phyloP scores from a whole-genome alignment of 2,113 vertebrate genomes.

The Asarcornis scutulata region DNA sequence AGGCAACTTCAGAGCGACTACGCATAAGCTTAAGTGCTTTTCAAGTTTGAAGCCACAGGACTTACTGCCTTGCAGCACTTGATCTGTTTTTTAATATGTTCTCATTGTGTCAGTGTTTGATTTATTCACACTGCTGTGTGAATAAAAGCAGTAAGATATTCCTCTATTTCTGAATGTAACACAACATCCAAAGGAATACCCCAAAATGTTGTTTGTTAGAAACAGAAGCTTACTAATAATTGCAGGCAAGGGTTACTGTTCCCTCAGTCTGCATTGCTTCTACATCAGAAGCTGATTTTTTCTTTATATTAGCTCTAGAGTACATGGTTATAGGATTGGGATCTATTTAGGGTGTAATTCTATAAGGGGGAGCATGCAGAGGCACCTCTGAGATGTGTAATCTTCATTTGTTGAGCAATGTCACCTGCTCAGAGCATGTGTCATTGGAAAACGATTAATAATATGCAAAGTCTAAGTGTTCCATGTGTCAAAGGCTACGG shows the following conservation, averaged over 20 bases:
- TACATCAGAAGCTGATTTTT: background rate
- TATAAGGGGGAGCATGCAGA: background rate
- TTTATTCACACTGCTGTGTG: background rate
- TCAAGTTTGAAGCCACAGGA: background rate
- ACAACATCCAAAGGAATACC: background rate
- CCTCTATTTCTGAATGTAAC: background rate
- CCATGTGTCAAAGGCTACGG: background rate
- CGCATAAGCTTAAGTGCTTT: background rate
- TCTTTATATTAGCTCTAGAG: background rate
- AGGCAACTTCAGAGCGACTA: background rate
- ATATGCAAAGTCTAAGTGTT: background rate
- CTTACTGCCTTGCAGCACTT: background rate
- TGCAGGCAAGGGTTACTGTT: background rate
- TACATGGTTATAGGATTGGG: background rate
- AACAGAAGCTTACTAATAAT: background rate
- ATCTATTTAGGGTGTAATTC: background rate
- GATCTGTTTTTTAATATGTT: background rate
- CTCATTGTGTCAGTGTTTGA: background rate
- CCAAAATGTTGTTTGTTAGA: background rate
- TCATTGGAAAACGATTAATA: background rate
- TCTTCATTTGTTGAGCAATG: background rate
- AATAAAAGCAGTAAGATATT: background rate
- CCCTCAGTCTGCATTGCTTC: background rate
- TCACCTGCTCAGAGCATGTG: background rate
- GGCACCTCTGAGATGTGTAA: background rate